Evolutionary conservation across 2,888 invertebrate genomes (phyloP), one percentile per base, ranked within the genome.

Genomic region (Diarsia rubi): DNA sequence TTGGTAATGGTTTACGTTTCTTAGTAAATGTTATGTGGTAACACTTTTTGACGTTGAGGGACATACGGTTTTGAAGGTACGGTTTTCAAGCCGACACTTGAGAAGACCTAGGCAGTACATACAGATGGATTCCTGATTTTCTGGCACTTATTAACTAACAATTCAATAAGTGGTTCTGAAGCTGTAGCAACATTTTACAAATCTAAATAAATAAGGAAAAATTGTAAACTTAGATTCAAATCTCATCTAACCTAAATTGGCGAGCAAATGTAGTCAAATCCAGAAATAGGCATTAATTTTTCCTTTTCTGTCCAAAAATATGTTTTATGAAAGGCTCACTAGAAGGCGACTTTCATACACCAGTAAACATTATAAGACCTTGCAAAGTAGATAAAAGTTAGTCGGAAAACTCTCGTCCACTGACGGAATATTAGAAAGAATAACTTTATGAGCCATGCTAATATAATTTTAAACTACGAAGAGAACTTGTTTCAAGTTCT

Each of bases 361-460:
- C 57, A 73, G 44, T 59, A 60, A 49, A 73, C 37, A 57, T 78
- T 11, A 52, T 60, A 49, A 79, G 42, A 47, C 31, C 45, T 65
- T 52, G 44, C 24, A 31, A 79, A 64, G 45, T 42, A 45, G 45
- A 73, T 78, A 79, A 42, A 73, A 80, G n/a, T 79, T 65, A 31
- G 59, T 60, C 27, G 19, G 24, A 12, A 37, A 57, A 45, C 12
- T 52, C 12, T 21, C 27, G n/a, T 37, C 19, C 21, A 45, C 52
- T 57, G 27, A 42, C 52, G 14, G 59, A 73, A 45, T 77, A 72
- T 73, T 60, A 65, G 74, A 60, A 59, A 49, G 79, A 59, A 79
- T 21, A 65, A 60, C 37, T 77, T 64, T 37, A 19, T 37, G 31
- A 64, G 24, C 31, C 19, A 31, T n/a, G 44, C 64, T 65, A 27